Percentiles rank a stretch among this genome's conserved stretches.
Evolutionary conservation across 2,113 vertebrate genomes (phyloP).

Genomic region (Acrocephalus kingi): DNA sequence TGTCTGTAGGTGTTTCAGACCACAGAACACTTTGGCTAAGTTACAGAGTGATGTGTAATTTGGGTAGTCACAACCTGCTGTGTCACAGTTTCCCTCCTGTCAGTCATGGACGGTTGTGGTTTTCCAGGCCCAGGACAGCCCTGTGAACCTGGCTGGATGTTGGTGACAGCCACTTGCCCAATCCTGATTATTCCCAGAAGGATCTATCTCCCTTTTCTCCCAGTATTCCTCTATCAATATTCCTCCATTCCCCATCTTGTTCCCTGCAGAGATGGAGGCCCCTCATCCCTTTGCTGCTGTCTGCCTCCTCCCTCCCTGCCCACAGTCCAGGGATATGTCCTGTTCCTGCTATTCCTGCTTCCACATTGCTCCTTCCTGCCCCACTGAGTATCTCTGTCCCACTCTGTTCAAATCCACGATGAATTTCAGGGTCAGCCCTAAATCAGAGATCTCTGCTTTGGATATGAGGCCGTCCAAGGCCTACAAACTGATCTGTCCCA

Average conservation of each 20-base stretch:
- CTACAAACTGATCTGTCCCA: background rate
- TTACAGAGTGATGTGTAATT: background rate
- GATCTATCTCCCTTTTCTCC: background rate
- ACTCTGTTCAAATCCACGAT: background rate
- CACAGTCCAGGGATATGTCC: background rate
- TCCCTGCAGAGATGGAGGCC: background rate
- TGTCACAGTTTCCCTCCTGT: background rate
- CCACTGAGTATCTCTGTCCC: background rate
- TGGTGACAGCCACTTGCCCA: background rate
- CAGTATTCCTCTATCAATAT: fast-evolving
- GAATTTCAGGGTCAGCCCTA: background rate
- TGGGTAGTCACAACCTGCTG: background rate
- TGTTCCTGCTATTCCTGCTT: background rate
- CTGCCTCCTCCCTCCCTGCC: background rate
- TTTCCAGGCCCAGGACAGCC: background rate
- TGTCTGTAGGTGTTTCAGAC: background rate
- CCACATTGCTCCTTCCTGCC: background rate
- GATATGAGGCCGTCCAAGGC: background rate
- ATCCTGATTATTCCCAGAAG: fast-evolving
- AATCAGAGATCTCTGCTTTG: background rate
- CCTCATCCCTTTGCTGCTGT: background rate
- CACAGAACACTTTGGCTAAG: background rate
- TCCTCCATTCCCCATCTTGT: background rate
- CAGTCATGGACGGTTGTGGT: background rate
- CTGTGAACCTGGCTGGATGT: background rate